These are phyloP conservation scores for Myotis vivesi DNA, from an alignment of 2,797 vertebrate species.

Conservation along the genomic window DNA sequence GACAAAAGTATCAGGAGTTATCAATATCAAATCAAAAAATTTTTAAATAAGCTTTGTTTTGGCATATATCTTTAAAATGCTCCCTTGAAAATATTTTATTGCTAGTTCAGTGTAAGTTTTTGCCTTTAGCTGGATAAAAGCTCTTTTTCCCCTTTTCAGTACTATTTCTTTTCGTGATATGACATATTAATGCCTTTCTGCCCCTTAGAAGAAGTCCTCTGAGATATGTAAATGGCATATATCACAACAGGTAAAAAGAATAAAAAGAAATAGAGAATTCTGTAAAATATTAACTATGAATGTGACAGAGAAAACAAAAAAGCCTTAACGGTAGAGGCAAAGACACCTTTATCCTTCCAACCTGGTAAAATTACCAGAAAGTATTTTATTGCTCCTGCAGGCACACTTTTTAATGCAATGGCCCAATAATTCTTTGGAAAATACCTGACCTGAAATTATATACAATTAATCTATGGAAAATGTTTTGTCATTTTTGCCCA, in stretches of 20 bases:
- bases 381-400: background rate
- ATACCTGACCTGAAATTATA: constrained; percentile 4
- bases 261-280: constrained; percentile 5
- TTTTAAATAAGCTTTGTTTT: background rate
- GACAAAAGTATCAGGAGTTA: background rate
- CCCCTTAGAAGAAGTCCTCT: constrained; percentile 7
- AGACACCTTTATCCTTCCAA: background rate
- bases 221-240: background rate
- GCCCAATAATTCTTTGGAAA: constrained; percentile 37
- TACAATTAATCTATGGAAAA: constrained; percentile 16
- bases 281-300: constrained; percentile 38
- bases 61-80: background rate
- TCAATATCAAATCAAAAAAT: background rate
- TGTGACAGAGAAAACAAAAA: background rate
- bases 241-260: background rate
- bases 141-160: background rate
- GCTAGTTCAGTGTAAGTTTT: background rate
- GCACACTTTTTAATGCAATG: background rate
- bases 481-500: background rate
- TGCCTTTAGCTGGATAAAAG: constrained; percentile 3
- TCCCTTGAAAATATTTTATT: constrained; percentile 33
- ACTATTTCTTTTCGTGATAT: background rate
- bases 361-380: constrained; percentile 22
- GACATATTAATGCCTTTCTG: background rate
- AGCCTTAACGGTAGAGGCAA: background rate